Percentiles rank a stretch among this genome's conserved stretches.
These are phyloP conservation scores for Neodiprion lecontei DNA, from an alignment of 1,140 invertebrate species.

Conservation along the genomic window DNA sequence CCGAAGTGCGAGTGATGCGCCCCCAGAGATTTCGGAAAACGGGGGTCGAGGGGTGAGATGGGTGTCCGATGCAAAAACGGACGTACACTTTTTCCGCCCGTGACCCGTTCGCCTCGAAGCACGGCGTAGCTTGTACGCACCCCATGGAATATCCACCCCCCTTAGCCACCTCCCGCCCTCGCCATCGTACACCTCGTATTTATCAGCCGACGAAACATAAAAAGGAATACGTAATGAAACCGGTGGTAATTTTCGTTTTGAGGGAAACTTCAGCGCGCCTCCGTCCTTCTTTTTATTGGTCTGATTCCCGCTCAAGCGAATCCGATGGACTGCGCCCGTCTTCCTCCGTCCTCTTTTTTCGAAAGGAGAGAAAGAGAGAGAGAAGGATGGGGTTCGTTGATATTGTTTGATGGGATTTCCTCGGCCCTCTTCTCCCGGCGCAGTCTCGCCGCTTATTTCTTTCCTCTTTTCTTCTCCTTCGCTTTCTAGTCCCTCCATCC, in stretches of 20 bases:
- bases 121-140: background rate
- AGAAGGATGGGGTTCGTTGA: background rate
- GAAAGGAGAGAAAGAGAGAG: background rate
- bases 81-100: background rate
- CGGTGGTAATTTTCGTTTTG: background rate
- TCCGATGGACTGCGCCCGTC: background rate
- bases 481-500: background rate
- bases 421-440: background rate
- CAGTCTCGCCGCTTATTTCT: background rate
- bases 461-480: slow-evolving; percentile 15
- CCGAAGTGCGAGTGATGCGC: slow-evolving; percentile 6
- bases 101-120: too few species aligned
- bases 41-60: background rate
- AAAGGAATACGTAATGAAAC: slow-evolving; percentile 14
- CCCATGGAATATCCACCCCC: background rate
- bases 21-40: background rate
- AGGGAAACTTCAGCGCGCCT: background rate
- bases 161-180: background rate
- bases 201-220: slow-evolving; percentile 4
- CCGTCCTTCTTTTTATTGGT: background rate
- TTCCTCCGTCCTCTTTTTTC: background rate
- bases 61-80: background rate
- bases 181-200: background rate
- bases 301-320: slow-evolving; percentile 4
- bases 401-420: slow-evolving; percentile 31